Evolutionary conservation across 2,888 invertebrate species (phyloP).

Genomic region (Athetis lepigone): DNA sequence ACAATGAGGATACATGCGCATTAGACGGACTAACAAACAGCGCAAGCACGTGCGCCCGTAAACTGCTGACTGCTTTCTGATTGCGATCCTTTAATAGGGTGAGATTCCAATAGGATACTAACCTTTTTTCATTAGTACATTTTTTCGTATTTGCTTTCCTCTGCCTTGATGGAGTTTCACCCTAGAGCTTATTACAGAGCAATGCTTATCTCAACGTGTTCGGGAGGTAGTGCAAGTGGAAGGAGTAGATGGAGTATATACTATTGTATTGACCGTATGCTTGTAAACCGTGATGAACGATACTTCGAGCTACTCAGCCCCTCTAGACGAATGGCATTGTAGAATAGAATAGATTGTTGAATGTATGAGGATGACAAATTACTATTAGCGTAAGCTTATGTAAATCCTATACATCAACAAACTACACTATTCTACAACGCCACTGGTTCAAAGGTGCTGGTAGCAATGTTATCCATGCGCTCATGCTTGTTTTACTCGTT

Average conservation of each 20-base stretch:
- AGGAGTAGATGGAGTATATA: conserved; percentile 11
- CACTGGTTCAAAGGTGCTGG: no score
- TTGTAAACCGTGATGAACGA: conserved; percentile 18
- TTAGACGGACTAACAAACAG: conserved; percentile 9
- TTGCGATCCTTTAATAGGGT: conserved; percentile 46
- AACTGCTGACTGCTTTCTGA: conserved; percentile 38
- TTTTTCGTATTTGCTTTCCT: conserved; percentile 23
- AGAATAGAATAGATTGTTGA: no score
- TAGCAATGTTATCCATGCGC: conserved; percentile 18
- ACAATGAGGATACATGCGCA: conserved; percentile 17
- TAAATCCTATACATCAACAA: no score
- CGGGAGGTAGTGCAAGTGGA: not conserved
- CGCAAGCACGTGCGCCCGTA: conserved; percentile 17
- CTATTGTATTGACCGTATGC: conserved; percentile 14
- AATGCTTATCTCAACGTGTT: conserved; percentile 12
- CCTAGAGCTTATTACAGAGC: conserved; percentile 35
- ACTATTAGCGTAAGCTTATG: no score
- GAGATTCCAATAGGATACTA: conserved; percentile 45
- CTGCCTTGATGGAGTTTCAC: conserved; percentile 51
- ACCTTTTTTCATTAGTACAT: conserved; percentile 36
- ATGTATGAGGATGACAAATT: no score
- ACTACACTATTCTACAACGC: no score
- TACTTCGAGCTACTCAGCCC: conserved; percentile 23
- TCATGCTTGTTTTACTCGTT: not conserved
- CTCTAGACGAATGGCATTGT: no score